Conservation (phyloP, 1,140 invertebrate genomes). For the Drosophila rhopaloa region DNA sequence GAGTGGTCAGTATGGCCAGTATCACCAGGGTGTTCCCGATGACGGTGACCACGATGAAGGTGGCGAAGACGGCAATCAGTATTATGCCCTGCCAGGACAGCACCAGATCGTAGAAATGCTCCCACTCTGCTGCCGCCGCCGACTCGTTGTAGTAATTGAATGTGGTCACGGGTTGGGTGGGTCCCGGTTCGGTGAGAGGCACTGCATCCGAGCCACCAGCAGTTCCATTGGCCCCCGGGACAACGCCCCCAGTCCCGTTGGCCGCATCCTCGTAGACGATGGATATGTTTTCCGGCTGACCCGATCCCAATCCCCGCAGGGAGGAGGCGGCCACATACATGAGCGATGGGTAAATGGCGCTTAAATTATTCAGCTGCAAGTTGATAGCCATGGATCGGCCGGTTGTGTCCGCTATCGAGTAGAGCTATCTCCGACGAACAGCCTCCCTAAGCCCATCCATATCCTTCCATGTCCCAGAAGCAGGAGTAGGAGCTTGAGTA, state of each 20-base stretch:
- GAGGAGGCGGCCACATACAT: slow-evolving; percentile 72
- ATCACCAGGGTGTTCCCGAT: slow-evolving; percentile 96
- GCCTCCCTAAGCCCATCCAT: slow-evolving; percentile 17
- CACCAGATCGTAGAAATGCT: slow-evolving; percentile 80
- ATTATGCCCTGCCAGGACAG: slow-evolving; percentile 82
- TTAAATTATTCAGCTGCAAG: slow-evolving; percentile 56
- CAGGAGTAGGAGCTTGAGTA: neutral
- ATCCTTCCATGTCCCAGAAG: slow-evolving; percentile 14
- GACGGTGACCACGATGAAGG: slow-evolving; percentile 88
- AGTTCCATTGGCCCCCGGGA: slow-evolving; percentile 21
- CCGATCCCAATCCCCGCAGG: slow-evolving; percentile 43
- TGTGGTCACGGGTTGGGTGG: slow-evolving; percentile 36
- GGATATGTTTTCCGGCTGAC: slow-evolving; percentile 61
- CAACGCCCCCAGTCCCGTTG: slow-evolving; percentile 30
- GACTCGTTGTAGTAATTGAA: slow-evolving; percentile 77
- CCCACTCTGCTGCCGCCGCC: slow-evolving; percentile 73
- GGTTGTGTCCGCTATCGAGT: slow-evolving; percentile 26
- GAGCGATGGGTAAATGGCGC: slow-evolving; percentile 60
- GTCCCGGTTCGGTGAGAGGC: slow-evolving; percentile 26
- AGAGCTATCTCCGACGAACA: slow-evolving; percentile 3
- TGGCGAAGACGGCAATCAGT: slow-evolving; percentile 85
- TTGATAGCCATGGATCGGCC: slow-evolving; percentile 64
- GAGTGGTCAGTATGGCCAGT: slow-evolving; percentile 94
- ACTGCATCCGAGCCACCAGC: slow-evolving; percentile 17
- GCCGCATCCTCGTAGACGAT: slow-evolving; percentile 63